phyloP scores from a whole-genome alignment of 2,113 vertebrate genomes.

The Dipodomys stephensi region DNA sequence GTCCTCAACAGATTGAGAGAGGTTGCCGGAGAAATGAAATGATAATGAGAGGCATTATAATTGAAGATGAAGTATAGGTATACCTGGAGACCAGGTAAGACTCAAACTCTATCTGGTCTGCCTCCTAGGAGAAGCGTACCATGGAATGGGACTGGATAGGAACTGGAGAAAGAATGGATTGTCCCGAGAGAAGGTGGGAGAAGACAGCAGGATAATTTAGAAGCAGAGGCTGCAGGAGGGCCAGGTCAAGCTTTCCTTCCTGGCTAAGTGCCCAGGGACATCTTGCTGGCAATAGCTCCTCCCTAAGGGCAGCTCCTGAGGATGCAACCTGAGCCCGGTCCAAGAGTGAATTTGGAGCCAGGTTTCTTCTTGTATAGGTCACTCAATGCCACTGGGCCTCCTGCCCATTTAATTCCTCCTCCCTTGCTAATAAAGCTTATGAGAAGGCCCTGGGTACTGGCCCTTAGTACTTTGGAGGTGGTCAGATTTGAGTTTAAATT shows the following conservation, averaged over 20 bases:
- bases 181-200: neutral
- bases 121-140: neutral
- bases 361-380: neutral
- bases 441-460: neutral
- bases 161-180: neutral
- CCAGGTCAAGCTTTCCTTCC: neutral
- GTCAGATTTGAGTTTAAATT: conserved; percentile 26
- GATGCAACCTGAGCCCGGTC: neutral
- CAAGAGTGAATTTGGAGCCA: neutral
- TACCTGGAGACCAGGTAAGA: neutral
- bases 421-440: neutral
- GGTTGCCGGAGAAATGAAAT: no score
- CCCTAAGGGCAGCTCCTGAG: neutral
- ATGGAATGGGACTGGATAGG: neutral
- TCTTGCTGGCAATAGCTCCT: neutral
- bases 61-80: neutral
- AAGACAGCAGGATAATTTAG: neutral
- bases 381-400: neutral
- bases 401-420: neutral
- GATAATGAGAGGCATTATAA: neutral
- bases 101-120: neutral
- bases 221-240: neutral
- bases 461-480: neutral
- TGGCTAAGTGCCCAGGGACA: neutral
- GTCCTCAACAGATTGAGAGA: no score